phyloP scores from a whole-genome alignment of 2,113 vertebrate species.

The rabbit (Oryctolagus cuniculus) region mOryCun1.1 NC_091434.1:105114501-105115000 shows the following conservation, averaged over 20 bases:
- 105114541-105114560: background rate
- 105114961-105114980: too few relatives aligned
- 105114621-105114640: background rate
- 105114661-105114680: background rate
- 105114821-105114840: too few relatives aligned
- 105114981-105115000: too few relatives aligned
- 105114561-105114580: background rate
- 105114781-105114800: background rate
- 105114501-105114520: background rate
- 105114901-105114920: too few relatives aligned
- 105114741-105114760: background rate
- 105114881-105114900: too few relatives aligned
- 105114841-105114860: too few relatives aligned
- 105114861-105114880: too few relatives aligned
- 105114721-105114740: conserved; percentile 1
- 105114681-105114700: background rate
- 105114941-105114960: too few relatives aligned
- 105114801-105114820: too few relatives aligned
- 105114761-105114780: background rate
- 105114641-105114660: background rate
- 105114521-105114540: background rate
- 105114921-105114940: too few relatives aligned
- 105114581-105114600: background rate
- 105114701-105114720: background rate
- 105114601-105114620: background rate